These are phyloP conservation scores for Nomada goodeniana DNA, from an alignment of 2,888 invertebrate species.

Conservation along the genomic window DNA sequence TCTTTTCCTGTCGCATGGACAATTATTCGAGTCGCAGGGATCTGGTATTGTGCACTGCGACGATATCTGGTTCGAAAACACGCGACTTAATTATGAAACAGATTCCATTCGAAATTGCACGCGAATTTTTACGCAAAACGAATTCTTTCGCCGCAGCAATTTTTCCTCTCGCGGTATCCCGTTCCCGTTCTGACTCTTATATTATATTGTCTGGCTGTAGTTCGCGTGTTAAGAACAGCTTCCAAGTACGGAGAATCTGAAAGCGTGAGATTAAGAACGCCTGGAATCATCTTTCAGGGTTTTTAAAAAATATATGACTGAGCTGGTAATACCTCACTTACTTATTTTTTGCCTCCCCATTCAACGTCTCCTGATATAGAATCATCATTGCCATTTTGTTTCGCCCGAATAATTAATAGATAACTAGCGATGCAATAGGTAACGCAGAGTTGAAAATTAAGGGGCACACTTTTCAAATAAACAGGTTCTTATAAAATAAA, in stretches of 20 bases:
- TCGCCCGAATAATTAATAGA: no score
- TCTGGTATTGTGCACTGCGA: not conserved
- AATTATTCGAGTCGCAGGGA: not conserved
- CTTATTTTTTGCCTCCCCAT: not conserved
- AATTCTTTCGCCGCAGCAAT: conserved; percentile 6
- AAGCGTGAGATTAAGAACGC: conserved; percentile 29
- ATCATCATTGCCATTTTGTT: not conserved
- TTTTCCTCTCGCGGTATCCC: conserved; percentile 34
- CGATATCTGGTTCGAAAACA: not conserved
- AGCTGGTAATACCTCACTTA: not conserved
- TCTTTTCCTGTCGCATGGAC: no score
- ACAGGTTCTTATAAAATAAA: no score
- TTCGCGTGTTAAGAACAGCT: conserved; percentile 22
- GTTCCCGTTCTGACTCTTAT: conserved; percentile 25
- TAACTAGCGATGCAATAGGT: no score
- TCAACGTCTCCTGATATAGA: not conserved
- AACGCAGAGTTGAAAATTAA: no score
- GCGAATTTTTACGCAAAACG: conserved; percentile 32
- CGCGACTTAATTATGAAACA: conserved; percentile 32
- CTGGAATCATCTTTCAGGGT: not conserved
- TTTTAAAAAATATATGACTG: not conserved
- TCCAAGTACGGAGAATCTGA: conserved; percentile 1
- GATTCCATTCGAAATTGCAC: conserved; percentile 5
- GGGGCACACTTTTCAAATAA: no score
- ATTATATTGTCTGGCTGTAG: conserved; percentile 28